These are phyloP conservation scores for Drosophila pseudotalamancana DNA, from an alignment of 2,888 invertebrate genomes.

Conservation along the genomic window DNA sequence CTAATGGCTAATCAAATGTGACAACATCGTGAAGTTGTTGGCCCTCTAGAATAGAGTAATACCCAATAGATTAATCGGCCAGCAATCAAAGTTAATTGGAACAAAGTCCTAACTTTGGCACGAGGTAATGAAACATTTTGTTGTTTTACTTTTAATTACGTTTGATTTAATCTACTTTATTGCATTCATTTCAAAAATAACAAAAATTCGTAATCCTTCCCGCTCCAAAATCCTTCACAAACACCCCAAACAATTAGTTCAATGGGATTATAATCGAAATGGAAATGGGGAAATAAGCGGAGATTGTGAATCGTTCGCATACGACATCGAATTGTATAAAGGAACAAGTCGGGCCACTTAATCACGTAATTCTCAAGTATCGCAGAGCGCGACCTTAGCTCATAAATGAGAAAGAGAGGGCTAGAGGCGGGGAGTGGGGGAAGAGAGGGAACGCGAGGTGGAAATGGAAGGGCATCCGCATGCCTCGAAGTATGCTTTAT, in stretches of 20 bases:
- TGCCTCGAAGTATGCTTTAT: conserved; percentile 58
- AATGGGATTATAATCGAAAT: conserved; percentile 43
- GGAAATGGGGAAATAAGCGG: conserved; percentile 4
- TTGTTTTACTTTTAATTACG: background rate
- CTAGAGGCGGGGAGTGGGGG: background rate
- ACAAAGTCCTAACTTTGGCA: conserved; percentile 40
- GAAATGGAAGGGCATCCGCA: background rate
- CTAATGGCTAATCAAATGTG: conserved; percentile 52
- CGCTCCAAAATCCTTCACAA: conserved; percentile 4
- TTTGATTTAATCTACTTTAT: conserved; percentile 6
- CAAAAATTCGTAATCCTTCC: conserved; percentile 22
- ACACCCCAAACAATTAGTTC: conserved; percentile 34
- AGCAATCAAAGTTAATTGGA: conserved; percentile 50
- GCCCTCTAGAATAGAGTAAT: conserved; percentile 9
- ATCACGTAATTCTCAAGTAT: conserved; percentile 76
- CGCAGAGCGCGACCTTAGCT: conserved; percentile 27
- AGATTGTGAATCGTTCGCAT: conserved; percentile 15
- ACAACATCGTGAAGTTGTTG: conserved; percentile 31
- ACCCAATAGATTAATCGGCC: conserved; percentile 34
- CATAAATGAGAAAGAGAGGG: conserved; percentile 18
- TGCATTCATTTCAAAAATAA: conserved; percentile 13
- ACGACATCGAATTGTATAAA: background rate
- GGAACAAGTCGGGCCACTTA: conserved; percentile 66
- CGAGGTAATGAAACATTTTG: background rate
- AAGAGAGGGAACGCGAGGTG: too few species aligned